Conservation (phyloP, 1,140 invertebrate genomes). For the Phenacoccus solenopsis region DNA sequence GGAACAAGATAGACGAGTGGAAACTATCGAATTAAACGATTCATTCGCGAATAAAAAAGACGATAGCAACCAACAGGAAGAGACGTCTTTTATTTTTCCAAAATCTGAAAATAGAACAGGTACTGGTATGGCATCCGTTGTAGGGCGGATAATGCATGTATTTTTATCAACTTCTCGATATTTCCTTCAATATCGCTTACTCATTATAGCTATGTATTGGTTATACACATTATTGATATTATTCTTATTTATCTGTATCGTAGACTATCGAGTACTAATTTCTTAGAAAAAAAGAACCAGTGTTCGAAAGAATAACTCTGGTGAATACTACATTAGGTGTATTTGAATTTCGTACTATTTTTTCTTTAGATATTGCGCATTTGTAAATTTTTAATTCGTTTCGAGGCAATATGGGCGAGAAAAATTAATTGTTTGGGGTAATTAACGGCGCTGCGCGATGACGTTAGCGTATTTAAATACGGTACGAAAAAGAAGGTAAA, state of each 20-base stretch:
- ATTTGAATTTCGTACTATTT: background rate
- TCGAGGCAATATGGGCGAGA: background rate
- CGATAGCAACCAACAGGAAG: background rate
- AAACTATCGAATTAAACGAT: conserved; percentile 5
- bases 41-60: background rate
- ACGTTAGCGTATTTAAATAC: background rate
- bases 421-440: background rate
- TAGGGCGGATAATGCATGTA: no score
- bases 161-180: no score
- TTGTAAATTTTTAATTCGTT: background rate
- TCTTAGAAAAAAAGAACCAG: no score
- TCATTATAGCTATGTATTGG: no score
- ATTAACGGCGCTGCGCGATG: background rate
- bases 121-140: no score
- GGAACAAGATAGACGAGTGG: background rate
- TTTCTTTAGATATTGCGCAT: background rate
- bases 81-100: background rate
- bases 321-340: no score
- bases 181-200: no score
- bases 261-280: no score
- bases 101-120: background rate
- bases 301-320: no score
- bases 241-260: no score
- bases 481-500: background rate
- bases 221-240: no score